Evolutionary conservation across 2,888 invertebrate genomes (phyloP).

Genomic region (Agonopterix arenella): DNA sequence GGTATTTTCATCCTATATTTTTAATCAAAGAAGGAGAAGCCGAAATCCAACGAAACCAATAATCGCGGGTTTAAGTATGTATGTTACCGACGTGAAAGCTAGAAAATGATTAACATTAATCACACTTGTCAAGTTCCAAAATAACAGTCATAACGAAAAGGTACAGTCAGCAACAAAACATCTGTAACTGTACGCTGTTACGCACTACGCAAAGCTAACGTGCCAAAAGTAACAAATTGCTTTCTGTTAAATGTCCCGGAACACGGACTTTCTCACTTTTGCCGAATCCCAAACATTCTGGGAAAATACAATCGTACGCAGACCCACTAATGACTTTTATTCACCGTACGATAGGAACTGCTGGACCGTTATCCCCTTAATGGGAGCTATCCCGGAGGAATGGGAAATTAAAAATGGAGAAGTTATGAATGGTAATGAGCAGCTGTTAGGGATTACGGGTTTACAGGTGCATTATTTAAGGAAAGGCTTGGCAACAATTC

Average conservation of each 20-base stretch:
- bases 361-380: too few species aligned
- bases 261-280: neutral
- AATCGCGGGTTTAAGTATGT: too few species aligned
- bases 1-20: too few species aligned
- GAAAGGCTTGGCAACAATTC: too few species aligned
- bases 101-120: neutral
- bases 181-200: neutral
- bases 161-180: neutral
- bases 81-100: too few species aligned
- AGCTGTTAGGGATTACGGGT: too few species aligned
- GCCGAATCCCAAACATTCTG: neutral
- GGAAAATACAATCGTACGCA: neutral
- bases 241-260: slow-evolving; percentile 6
- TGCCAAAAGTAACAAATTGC: slow-evolving; percentile 5
- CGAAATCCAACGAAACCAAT: too few species aligned
- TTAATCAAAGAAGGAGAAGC: too few species aligned
- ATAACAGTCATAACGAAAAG: neutral
- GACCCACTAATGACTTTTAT: slow-evolving; percentile 1
- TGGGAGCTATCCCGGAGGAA: too few species aligned
- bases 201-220: neutral
- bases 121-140: neutral
- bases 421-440: too few species aligned
- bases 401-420: too few species aligned
- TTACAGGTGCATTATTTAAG: too few species aligned
- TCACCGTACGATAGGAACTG: neutral